Percentiles rank a stretch among this genome's conserved stretches.
phyloP scores from a whole-genome alignment of 2,888 invertebrate species.

The Archips crataeganus region DNA sequence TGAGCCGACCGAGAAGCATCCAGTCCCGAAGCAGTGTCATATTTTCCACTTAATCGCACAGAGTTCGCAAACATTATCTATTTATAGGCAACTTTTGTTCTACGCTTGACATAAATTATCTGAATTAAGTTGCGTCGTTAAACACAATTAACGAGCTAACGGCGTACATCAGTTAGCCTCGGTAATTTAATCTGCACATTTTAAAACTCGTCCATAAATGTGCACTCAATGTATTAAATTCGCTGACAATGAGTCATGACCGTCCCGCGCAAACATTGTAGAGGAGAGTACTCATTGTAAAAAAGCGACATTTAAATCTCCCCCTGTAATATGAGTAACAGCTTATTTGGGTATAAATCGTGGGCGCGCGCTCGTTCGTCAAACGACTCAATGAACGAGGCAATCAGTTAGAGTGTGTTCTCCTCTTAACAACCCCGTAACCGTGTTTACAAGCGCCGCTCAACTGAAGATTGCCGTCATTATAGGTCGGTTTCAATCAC shows the following conservation, averaged over 20 bases:
- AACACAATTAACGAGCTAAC: constrained; percentile 47
- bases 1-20: constrained; percentile 74
- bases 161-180: constrained; percentile 40
- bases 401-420: constrained; percentile 80
- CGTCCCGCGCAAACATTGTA: constrained; percentile 51
- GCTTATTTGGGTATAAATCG: constrained; percentile 74
- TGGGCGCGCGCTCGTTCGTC: constrained; percentile 64
- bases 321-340: constrained; percentile 79
- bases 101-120: constrained; percentile 64
- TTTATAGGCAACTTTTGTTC: constrained; percentile 55
- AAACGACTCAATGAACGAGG: constrained; percentile 72
- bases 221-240: constrained; percentile 82
- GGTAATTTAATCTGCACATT: constrained; percentile 51
- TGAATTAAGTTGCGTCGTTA: constrained; percentile 52
- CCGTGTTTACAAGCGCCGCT: constrained; percentile 55
- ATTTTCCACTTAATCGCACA: constrained; percentile 79
- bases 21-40: constrained; percentile 70
- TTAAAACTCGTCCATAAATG: constrained; percentile 71
- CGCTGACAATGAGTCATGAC: constrained; percentile 73
- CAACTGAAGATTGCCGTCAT: constrained; percentile 40
- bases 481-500: constrained; percentile 38
- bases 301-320: constrained; percentile 78
- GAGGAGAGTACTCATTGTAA: constrained; percentile 74
- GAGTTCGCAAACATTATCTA: constrained; percentile 67
- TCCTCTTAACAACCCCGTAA: constrained; percentile 60